These are phyloP conservation scores for Sturnus vulgaris DNA, from an alignment of 2,113 vertebrate species.

Conservation along the genomic window DNA sequence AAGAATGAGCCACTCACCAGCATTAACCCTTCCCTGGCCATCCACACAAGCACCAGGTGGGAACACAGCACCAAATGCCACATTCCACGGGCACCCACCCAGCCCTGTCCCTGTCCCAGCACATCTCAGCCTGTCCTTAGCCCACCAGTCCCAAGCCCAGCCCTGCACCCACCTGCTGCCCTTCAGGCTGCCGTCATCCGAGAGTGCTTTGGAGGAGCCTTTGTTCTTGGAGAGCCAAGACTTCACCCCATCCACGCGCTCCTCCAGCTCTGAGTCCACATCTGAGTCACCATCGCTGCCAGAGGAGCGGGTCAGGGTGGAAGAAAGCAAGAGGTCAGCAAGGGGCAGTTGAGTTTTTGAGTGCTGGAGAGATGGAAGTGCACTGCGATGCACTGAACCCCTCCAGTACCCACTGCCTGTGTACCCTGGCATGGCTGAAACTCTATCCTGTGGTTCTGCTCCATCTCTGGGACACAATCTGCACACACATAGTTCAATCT, in stretches of 20 bases:
- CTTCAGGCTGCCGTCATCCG: slow-evolving; percentile 92
- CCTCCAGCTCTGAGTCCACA: slow-evolving; percentile 89
- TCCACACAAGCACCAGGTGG: fast-evolving
- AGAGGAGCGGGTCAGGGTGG: neutral
- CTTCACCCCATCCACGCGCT: slow-evolving; percentile 92
- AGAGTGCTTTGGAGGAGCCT: slow-evolving; percentile 84
- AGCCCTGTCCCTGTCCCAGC: fast-evolving
- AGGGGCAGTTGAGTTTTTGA: neutral
- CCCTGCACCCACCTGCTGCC: slow-evolving; percentile 85
- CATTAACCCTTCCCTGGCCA: neutral
- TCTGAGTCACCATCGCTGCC: slow-evolving; percentile 89
- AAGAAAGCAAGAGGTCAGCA: neutral
- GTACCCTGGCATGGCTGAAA: neutral
- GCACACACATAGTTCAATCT: neutral
- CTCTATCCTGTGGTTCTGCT: neutral
- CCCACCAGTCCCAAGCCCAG: fast-evolving
- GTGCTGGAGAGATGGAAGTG: neutral
- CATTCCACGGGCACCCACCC: neutral
- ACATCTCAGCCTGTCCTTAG: neutral
- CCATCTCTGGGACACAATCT: neutral
- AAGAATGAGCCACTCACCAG: fast-evolving
- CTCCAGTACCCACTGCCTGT: neutral
- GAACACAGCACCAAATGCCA: neutral
- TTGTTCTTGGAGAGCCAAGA: slow-evolving; percentile 91
- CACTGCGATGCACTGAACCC: fast-evolving